phyloP scores from a whole-genome alignment of 2,797 vertebrate species.

The Platyrinchus mystaceus region DNA sequence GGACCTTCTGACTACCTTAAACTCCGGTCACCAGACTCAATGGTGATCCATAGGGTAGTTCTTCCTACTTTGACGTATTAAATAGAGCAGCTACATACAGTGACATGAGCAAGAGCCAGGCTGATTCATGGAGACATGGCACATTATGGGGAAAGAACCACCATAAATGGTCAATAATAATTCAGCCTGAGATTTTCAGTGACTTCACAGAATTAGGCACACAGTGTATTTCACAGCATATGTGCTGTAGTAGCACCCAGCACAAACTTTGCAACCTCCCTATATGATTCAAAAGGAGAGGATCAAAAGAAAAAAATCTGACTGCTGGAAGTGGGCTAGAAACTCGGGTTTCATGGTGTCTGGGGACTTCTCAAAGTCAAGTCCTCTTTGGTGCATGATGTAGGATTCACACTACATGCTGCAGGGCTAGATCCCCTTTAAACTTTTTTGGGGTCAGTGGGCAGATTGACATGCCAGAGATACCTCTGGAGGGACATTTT shows the following conservation, averaged over 20 bases:
- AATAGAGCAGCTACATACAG: background rate
- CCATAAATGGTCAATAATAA: background rate
- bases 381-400: fast-evolving
- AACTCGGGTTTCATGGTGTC: fast-evolving
- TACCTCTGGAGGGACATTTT: background rate
- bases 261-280: background rate
- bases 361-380: background rate
- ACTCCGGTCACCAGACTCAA: background rate
- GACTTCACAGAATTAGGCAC: background rate
- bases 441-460: background rate
- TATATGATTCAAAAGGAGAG: background rate
- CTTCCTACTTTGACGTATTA: background rate
- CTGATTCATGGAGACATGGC: background rate
- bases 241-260: background rate
- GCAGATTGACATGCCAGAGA: background rate
- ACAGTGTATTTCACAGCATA: background rate
- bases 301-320: background rate
- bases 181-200: background rate
- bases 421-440: fast-evolving
- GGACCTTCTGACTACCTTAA: background rate
- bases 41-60: background rate
- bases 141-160: background rate
- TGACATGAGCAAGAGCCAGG: background rate
- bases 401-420: background rate
- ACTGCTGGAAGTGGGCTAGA: background rate